These are phyloP conservation scores for Ditylenchus weischeri DNA, from an alignment of 2,888 invertebrate species.

Conservation along the genomic window DNA sequence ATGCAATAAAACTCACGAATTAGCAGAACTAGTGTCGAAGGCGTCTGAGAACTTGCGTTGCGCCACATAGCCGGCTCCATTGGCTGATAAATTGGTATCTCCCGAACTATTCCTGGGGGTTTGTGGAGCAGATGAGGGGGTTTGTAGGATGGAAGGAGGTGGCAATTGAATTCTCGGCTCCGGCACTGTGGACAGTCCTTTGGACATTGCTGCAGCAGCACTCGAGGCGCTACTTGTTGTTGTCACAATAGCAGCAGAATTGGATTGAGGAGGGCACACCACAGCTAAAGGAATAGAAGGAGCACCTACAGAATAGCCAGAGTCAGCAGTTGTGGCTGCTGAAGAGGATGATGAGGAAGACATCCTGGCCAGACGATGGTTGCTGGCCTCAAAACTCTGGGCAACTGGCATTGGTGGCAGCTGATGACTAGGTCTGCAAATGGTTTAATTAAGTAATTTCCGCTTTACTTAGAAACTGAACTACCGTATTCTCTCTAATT, in stretches of 20 bases:
- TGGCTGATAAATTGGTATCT: constrained; percentile 6
- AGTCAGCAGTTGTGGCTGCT: not conserved
- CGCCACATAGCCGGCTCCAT: not conserved
- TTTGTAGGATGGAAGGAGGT: not conserved
- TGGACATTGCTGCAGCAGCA: not conserved
- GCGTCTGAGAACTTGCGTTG: constrained; percentile 11
- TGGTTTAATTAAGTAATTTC: too few species aligned
- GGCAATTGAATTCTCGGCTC: not conserved
- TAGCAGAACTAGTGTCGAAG: constrained; percentile 12
- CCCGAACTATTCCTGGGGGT: constrained; percentile 14
- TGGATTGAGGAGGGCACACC: not conserved
- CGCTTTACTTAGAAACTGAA: too few species aligned
- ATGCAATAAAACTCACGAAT: not conserved
- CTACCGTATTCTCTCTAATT: too few species aligned
- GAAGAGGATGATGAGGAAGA: not conserved
- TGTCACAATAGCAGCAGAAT: not conserved
- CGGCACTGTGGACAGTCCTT: not conserved
- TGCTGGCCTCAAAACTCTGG: not conserved
- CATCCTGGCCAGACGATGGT: constrained; percentile 5
- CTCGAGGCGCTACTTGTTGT: too few species aligned
- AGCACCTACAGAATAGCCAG: not conserved
- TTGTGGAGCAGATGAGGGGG: constrained; percentile 27
- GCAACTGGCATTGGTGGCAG: not conserved
- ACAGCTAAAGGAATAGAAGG: not conserved
- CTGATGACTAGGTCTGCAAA: not conserved